Evolutionary conservation across 2,113 vertebrate species (phyloP), one percentile per base, ranked within the genome.

Genomic region (Marmota flaviventris): DNA sequence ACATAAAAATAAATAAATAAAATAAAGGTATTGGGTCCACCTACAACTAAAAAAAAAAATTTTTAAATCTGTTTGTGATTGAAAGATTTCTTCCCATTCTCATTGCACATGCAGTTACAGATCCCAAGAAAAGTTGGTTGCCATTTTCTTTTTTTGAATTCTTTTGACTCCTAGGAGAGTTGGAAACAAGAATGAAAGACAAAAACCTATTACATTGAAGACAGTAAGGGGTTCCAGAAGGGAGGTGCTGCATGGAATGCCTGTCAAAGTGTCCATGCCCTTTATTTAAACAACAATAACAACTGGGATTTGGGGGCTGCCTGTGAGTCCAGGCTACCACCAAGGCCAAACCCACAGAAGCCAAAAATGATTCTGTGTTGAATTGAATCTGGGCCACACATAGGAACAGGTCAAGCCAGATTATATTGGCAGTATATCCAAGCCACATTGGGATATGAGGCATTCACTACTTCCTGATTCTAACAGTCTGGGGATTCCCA

Each of bases 401-500:
- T 29, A 97, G 51, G 67, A 58, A 51, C 4, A 39, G 37, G 65
- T 89, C 75, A 91, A 63, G 25, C 25, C 39, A 32, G 56, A 89
- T n/a, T 56, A 32, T 39, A 8, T 10, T 76, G 75, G 77, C 90
- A 53, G 56, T 77, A 67, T 75, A 82, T 91, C 81, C 61, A 85
- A 97, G 58, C 89, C 96, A 91, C 77, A 29, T 5, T 22, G 13
- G n/a, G 88, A 72, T n/a, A 29, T 48, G 24, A 88, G 69, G 34
- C 48, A 91, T 16, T 16, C 25, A 32, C 65, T 12, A 27, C 32
- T 95, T 97, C 82, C 95, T 96, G 77, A 53, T 67, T 67, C 69
- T 53, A 82, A 67, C 65, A 58, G 27, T 32, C 39, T 53, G 97
- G 96, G 75, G 65, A 96, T 95, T 96, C 93, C 97, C 69, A 95